Base-by-base conservation (phyloP, 2,113 vertebrate genomes). In the Myotis davidii region DNA sequence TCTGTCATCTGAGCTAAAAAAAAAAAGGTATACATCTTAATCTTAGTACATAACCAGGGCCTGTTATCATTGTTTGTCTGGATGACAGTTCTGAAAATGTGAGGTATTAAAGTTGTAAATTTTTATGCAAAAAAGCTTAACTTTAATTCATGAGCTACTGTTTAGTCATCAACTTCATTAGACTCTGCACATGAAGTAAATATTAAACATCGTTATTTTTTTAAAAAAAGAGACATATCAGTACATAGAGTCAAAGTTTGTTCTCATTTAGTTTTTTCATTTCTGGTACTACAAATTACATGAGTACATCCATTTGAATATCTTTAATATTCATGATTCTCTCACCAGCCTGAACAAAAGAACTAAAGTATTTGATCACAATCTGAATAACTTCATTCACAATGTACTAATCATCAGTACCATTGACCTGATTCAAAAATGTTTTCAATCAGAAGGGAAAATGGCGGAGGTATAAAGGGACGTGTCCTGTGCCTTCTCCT, bases 351-450 rank as follows among this genome's bases (percentile, higher is more conserved):
- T 98, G 98, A 98, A 98, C 98, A 97, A 98, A 98, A 98, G 97
- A 98, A 98, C 98, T 98, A 98, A 98, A 98, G 98, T 98, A 98
- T 99, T 98, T 98, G 98, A 99, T 98, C 98, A 98, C 98, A 99
- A 98, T 99, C 98, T 98, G 98, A 98, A 98, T 98, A 98, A 99
- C 98, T 98, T 99, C 98, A 99, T 99, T 99, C 99, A 99, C 98
- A 98, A 99, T 99, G 98, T 98, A 98, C 99, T 99, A 99, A 99
- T 99, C 99, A 99, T 98, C 98, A 98, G 98, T 97, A 98, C 98
- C 98, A 98, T 98, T 99, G 98, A 99, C 98, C 99, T 98, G 98
- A 99, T 98, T 99, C 98, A 98, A 98, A 98, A 98, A 98, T 98
- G 98, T 98, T 98, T 98, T 98, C 98, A 98, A 98, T 99, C 98